These are phyloP conservation scores for Hydrophis major DNA, from an alignment of 2,797 vertebrate species.

Conservation along the genomic window DNA sequence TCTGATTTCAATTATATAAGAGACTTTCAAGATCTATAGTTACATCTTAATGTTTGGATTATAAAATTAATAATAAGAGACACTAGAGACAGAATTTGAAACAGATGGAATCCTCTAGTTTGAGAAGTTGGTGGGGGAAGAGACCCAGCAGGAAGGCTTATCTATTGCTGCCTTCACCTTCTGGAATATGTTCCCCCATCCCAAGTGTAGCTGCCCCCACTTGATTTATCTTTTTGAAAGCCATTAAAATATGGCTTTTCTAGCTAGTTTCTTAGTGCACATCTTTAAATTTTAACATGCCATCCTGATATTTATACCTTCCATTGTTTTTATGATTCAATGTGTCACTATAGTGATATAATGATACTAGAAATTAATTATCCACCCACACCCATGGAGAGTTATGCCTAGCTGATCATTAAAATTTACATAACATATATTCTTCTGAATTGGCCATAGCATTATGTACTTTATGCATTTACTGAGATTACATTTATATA, in stretches of 20 bases:
- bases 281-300: neutral
- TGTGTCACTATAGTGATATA: neutral
- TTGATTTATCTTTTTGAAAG: neutral
- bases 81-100: neutral
- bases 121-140: neutral
- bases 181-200: conserved; percentile 6
- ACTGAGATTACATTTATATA: neutral
- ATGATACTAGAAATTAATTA: neutral
- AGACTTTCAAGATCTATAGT: neutral
- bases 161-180: neutral
- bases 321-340: neutral
- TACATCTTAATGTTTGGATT: neutral
- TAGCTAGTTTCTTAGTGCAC: neutral
- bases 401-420: neutral
- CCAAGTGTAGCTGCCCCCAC: neutral
- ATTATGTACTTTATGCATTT: neutral
- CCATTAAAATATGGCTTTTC: neutral
- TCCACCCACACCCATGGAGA: neutral
- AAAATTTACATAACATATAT: neutral
- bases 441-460: neutral
- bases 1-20: neutral
- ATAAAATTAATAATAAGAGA: neutral
- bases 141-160: neutral
- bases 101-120: neutral
- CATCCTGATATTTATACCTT: neutral